Evolutionary conservation across 2,113 vertebrate species (phyloP).

Genomic region (Typhlomys cinereus): DNA sequence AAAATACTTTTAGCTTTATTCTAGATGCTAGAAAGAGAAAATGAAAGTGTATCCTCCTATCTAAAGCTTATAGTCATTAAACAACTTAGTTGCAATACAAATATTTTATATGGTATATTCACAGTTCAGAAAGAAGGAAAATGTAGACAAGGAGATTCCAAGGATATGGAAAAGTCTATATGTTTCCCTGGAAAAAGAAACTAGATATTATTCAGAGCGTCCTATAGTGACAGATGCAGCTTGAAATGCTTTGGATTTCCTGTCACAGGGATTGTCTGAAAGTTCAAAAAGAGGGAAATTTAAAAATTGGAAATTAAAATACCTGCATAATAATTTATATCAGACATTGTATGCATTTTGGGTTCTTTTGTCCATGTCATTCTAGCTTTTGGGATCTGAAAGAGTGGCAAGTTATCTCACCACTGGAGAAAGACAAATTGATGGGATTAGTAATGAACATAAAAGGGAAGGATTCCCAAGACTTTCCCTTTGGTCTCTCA

Average conservation of each 20-base stretch:
- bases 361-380: background rate
- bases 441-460: background rate
- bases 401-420: background rate
- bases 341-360: background rate
- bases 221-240: background rate
- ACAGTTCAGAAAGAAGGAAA: conserved; percentile 9
- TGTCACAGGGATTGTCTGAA: background rate
- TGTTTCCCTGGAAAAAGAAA: background rate
- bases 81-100: background rate
- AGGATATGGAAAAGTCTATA: background rate
- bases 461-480: background rate
- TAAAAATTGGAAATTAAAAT: background rate
- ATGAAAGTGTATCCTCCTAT: background rate
- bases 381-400: background rate
- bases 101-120: background rate
- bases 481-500: background rate
- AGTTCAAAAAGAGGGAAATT: background rate
- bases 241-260: background rate
- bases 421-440: background rate
- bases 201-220: background rate
- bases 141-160: background rate
- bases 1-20: background rate
- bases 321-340: background rate
- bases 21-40: background rate
- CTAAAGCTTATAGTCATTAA: background rate